These are phyloP conservation scores for Belgica antarctica DNA, from an alignment of 2,888 invertebrate genomes.

Conservation along the genomic window DNA sequence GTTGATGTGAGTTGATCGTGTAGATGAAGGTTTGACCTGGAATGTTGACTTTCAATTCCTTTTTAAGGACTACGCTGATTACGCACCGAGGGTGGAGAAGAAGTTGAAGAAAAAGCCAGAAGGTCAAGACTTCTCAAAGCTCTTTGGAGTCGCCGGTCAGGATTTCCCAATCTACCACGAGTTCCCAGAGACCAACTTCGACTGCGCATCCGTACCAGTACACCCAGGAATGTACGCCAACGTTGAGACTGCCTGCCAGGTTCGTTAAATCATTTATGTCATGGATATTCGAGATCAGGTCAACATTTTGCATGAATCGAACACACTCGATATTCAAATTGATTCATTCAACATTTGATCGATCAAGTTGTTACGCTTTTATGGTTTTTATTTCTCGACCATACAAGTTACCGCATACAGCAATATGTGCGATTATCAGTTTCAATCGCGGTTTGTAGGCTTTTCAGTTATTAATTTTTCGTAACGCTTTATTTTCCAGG, in stretches of 20 bases:
- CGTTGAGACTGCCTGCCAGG: slow-evolving; percentile 83
- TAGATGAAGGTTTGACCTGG: background rate
- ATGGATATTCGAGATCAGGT: too few relatives aligned
- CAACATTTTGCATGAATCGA: background rate
- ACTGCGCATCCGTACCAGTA: slow-evolving; percentile 73
- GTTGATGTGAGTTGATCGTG: background rate
- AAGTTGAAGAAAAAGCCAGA: slow-evolving; percentile 61
- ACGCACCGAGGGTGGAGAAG: slow-evolving; percentile 36
- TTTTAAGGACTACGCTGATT: background rate
- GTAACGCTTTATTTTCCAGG: slow-evolving; percentile 58
- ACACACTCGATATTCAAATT: background rate
- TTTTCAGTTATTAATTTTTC: background rate
- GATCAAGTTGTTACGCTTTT: slow-evolving; percentile 41
- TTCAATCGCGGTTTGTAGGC: background rate
- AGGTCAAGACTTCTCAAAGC: slow-evolving; percentile 75
- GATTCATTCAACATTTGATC: slow-evolving; percentile 33
- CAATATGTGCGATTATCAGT: background rate
- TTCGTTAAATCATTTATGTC: slow-evolving; percentile 54
- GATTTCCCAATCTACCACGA: slow-evolving; percentile 78
- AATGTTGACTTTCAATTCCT: background rate
- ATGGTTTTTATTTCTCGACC: background rate
- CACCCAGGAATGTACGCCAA: slow-evolving; percentile 89
- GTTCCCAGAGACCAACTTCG: slow-evolving; percentile 76
- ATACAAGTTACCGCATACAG: background rate
- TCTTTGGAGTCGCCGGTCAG: slow-evolving; percentile 75